phyloP scores from a whole-genome alignment of 92 coral and sea anemone genomes.

The Porites lobata region DNA sequence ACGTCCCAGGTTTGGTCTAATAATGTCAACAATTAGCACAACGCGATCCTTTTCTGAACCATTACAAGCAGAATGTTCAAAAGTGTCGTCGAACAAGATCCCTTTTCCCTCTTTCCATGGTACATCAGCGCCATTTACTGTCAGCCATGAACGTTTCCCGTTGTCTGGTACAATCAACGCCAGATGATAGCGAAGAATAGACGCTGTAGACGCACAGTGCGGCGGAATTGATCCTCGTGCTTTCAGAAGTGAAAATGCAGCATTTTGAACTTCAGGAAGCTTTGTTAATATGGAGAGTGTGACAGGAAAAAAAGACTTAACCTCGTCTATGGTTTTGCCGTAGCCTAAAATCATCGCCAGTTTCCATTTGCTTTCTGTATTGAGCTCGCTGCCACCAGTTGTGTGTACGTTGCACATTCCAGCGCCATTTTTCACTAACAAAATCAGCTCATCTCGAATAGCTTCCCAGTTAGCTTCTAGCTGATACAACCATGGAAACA shows the following conservation, averaged over 20 bases:
- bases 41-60: constrained; percentile 9
- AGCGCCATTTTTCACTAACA: constrained; percentile 16
- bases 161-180: too few relatives aligned
- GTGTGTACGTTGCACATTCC: constrained; percentile 38
- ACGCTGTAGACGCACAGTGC: constrained; percentile 19
- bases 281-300: constrained; percentile 20
- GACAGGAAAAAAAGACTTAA: background rate
- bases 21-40: constrained; percentile 37
- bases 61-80: constrained; percentile 38
- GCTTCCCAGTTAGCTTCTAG: constrained; percentile 36
- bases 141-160: too few relatives aligned
- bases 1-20: constrained; percentile 28
- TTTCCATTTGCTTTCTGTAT: constrained; percentile 36
- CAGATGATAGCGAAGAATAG: constrained; percentile 39
- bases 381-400: constrained; percentile 30
- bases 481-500: constrained; percentile 24
- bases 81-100: constrained; percentile 41
- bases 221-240: constrained; percentile 33
- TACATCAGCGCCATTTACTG: too few relatives aligned
- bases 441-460: constrained; percentile 26
- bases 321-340: constrained; percentile 28
- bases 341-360: constrained; percentile 31
- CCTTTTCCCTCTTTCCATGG: too few relatives aligned
- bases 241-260: constrained; percentile 26
- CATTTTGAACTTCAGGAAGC: constrained; percentile 38